A percentile compares a stretch with the other conserved stretches of the same genome.
phyloP scores from a whole-genome alignment of 37 sponge, comb jelly and placozoan genomes.

The Halichondria panicea region DNA sequence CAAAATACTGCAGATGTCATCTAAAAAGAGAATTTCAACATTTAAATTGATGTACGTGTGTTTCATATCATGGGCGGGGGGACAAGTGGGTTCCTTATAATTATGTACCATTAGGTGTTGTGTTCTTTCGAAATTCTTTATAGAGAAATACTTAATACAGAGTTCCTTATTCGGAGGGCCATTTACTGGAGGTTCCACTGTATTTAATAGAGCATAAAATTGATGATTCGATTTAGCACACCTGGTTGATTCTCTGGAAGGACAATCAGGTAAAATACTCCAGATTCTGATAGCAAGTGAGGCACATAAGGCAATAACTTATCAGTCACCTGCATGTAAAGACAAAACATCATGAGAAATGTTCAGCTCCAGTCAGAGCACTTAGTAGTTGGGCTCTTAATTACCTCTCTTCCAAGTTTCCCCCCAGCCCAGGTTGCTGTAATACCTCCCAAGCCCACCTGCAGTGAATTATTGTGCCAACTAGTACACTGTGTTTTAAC shows the following conservation, averaged over 20 bases:
- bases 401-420: slow-evolving; percentile 85
- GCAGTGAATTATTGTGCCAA: background rate
- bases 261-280: slow-evolving; percentile 83
- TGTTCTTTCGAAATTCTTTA: too few relatives aligned
- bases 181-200: too few relatives aligned
- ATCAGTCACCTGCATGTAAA: slow-evolving; percentile 73
- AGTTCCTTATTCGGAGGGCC: too few relatives aligned
- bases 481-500: background rate
- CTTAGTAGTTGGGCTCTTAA: too few relatives aligned
- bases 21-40: slow-evolving; percentile 2
- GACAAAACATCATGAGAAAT: too few relatives aligned
- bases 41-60: background rate
- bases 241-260: slow-evolving; percentile 86
- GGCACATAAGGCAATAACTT: slow-evolving; percentile 69
- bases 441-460: slow-evolving; percentile 71
- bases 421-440: slow-evolving; percentile 96
- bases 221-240: too few relatives aligned
- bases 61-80: too few relatives aligned
- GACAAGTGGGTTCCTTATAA: too few relatives aligned
- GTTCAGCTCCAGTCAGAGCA: too few relatives aligned
- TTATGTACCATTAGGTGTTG: too few relatives aligned
- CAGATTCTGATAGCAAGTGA: slow-evolving; percentile 63
- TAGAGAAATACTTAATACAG: too few relatives aligned
- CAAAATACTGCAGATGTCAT: slow-evolving; percentile 29
- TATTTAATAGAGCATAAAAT: too few relatives aligned